These are phyloP conservation scores for Blastobasis lacticolella DNA, from an alignment of 2,888 invertebrate species.

Conservation along the genomic window DNA sequence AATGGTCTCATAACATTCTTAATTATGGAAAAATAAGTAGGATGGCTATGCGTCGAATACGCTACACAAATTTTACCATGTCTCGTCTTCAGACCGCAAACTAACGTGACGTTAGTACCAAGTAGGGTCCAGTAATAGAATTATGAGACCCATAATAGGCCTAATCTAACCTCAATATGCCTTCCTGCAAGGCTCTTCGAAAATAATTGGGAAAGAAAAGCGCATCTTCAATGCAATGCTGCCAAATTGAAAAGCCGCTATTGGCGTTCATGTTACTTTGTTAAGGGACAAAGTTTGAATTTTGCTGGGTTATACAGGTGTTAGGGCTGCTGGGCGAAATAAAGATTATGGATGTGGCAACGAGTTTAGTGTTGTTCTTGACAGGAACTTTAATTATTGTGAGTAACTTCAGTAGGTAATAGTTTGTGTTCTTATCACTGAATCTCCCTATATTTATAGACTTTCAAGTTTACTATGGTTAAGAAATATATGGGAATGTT, in stretches of 20 bases:
- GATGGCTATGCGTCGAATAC: no score
- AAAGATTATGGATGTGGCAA: constrained; percentile 8
- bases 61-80: no score
- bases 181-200: constrained; percentile 28
- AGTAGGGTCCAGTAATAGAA: constrained; percentile 29
- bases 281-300: constrained; percentile 25
- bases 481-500: no score
- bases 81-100: constrained; percentile 2
- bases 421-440: no score
- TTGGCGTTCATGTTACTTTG: constrained; percentile 12
- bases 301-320: constrained; percentile 26
- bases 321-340: constrained; percentile 20
- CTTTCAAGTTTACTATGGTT: no score
- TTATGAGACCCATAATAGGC: constrained; percentile 39
- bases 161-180: constrained; percentile 42
- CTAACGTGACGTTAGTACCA: constrained; percentile 8
- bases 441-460: no score
- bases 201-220: constrained; percentile 30
- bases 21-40: no score
- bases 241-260: constrained; percentile 22
- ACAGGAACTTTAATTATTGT: no score
- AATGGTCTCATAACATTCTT: no score
- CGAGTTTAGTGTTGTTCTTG: no score
- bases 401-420: no score
- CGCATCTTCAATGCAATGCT: constrained; percentile 17